Base-by-base conservation (phyloP, 2,888 invertebrate species). In the Agrotis puta region DNA sequence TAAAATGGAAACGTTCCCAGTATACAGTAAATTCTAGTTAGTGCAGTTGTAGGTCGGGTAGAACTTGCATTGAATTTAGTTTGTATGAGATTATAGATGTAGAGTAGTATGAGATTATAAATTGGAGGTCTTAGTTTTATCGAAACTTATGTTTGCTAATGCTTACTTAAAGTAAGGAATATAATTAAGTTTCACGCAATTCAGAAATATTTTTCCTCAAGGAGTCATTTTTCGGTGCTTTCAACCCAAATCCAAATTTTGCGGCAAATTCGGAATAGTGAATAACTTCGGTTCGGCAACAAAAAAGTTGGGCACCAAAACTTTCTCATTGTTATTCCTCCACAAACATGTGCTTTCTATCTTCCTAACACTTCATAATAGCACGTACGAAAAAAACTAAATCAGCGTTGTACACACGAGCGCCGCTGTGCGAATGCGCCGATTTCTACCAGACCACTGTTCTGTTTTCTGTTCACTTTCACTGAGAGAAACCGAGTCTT, bases 381-480 rank as follows among this genome's bases (percentile, higher is more conserved):
- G 82, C 68, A 82, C 50, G 71, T 65, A 74, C 64, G 65, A 81
- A 83, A 82, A 82, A 82, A 81, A 75, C 72, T 79, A 70, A 83
- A 79, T 84, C 85, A 63, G 76, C 81, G 78, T 66, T 75, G 82
- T 77, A 80, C 81, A 87, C 79, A 82, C 80, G 77, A 82, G 79
- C 70, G 72, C 67, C 71, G 79, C 80, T 77, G 85, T 86, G 89
- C 87, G 86, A 85, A 85, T 84, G 87, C 85, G 87, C 85, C 89
- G 92, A 93, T 93, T 93, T 93, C 92, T 93, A 92, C 89, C 61
- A 87, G 86, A 84, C 90, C 89, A 91, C 91, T 91, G 93, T 91
- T 91, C 92, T 95, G 95, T 95, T 95, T 95, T 95, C 91, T 91
- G 93, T 91, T 91, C 92, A 95, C 95, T 95, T 95, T 95, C 95